phyloP scores from a whole-genome alignment of 2,888 invertebrate genomes.

The Synergus laeviventris region DNA sequence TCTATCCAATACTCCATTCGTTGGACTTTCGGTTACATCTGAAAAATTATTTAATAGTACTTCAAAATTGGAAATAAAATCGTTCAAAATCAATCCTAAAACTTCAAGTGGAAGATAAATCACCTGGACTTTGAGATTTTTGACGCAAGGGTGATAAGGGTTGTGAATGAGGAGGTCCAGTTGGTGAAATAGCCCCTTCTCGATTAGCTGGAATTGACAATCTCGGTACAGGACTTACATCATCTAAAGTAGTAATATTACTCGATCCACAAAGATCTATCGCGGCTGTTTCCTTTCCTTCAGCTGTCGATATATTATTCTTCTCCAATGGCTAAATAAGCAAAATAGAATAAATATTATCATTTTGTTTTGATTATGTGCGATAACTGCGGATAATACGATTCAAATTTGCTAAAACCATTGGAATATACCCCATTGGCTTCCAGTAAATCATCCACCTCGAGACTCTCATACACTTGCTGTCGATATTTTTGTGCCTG shows the following conservation, averaged over 20 bases:
- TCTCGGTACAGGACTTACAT: slow-evolving; percentile 68
- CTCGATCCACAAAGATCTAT: slow-evolving; percentile 60
- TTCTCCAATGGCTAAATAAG: slow-evolving; percentile 68
- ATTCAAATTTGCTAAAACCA: neutral
- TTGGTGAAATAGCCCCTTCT: slow-evolving; percentile 76
- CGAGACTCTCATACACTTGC: slow-evolving; percentile 85
- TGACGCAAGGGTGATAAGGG: slow-evolving; percentile 78
- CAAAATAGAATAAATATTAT: neutral
- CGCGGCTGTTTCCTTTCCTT: slow-evolving; percentile 63
- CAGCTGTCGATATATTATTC: slow-evolving; percentile 67
- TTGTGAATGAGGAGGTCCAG: slow-evolving; percentile 74
- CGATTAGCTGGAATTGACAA: slow-evolving; percentile 70
- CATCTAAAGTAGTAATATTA: slow-evolving; percentile 59
- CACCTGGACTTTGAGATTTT: slow-evolving; percentile 77
- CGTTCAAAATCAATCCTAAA: neutral
- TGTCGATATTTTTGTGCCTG: slow-evolving; percentile 91
- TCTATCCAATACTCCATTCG: slow-evolving; percentile 73
- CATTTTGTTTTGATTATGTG: neutral
- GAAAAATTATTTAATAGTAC: neutral
- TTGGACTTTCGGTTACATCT: slow-evolving; percentile 77
- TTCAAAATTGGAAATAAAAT: neutral
- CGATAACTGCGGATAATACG: neutral
- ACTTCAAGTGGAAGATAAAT: neutral
- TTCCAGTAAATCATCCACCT: slow-evolving; percentile 88
- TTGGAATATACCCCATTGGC: slow-evolving; percentile 81